Conservation (phyloP, 2,797 vertebrate species). For the Anabacerthia variegaticeps region DNA sequence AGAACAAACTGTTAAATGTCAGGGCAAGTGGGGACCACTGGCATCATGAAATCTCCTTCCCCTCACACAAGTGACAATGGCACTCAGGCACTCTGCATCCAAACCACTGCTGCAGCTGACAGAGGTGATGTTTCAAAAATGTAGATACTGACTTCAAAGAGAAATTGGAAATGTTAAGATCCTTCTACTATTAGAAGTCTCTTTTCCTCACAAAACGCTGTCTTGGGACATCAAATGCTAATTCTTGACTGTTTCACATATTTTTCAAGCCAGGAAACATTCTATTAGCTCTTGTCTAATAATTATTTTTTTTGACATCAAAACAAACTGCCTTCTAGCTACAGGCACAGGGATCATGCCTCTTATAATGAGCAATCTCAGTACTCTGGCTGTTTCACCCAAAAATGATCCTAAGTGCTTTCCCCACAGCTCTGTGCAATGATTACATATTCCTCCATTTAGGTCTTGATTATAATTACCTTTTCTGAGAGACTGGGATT, state of each 20-base stretch:
- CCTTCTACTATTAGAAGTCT: background rate
- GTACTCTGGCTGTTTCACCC: background rate
- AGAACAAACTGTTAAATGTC: background rate
- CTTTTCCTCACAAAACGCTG: background rate
- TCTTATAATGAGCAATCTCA: accelerated
- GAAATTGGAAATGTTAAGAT: background rate
- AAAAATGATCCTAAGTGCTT: background rate
- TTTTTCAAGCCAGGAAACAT: background rate
- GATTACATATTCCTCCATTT: background rate
- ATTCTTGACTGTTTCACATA: background rate
- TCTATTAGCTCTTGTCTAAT: background rate
- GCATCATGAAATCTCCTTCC: background rate
- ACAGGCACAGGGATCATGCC: background rate
- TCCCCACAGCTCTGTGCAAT: background rate
- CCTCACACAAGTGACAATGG: background rate
- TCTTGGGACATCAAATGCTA: background rate
- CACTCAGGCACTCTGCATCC: background rate
- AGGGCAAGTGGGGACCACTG: background rate
- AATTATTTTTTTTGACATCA: background rate
- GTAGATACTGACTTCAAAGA: background rate
- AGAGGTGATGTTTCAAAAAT: background rate
- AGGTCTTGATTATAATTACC: background rate
- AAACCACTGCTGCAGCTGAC: background rate
- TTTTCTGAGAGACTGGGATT: background rate
- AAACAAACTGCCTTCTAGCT: background rate